phyloP scores from a whole-genome alignment of 2,113 vertebrate species.

The Anoura caudifer region DNA sequence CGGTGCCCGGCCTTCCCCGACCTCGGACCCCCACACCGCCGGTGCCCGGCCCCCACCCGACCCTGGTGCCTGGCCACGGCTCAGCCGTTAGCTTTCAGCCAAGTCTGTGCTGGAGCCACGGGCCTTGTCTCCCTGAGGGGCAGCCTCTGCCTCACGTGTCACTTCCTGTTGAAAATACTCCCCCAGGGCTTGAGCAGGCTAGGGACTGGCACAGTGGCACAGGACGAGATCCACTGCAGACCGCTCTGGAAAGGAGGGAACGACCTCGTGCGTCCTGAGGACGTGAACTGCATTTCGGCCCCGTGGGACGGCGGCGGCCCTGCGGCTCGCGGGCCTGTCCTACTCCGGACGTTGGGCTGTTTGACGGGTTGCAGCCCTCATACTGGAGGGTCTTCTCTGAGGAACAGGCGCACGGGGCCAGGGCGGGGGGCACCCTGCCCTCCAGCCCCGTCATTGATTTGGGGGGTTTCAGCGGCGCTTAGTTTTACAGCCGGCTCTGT shows the following conservation, averaged over 20 bases:
- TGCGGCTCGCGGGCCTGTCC: not conserved
- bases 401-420: not conserved
- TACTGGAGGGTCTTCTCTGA: not conserved
- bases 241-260: not conserved
- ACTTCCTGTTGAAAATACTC: not conserved
- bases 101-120: not conserved
- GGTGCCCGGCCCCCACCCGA: not conserved
- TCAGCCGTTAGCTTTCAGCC: not conserved
- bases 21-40: not conserved
- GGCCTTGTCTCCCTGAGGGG: not conserved
- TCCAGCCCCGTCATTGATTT: not conserved
- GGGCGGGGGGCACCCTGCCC: no score
- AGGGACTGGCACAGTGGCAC: not conserved
- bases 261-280: not conserved
- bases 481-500: not conserved
- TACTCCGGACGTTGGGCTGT: not conserved
- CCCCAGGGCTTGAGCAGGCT: not conserved
- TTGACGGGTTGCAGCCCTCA: no score
- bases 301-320: not conserved
- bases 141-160: not conserved
- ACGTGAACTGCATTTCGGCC: no score
- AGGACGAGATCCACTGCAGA: fast-evolving
- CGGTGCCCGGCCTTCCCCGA: not conserved
- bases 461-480: not conserved
- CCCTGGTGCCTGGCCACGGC: not conserved